Evolutionary conservation across 2,888 invertebrate species (phyloP), one percentile per base, ranked within the genome.

Genomic region (Tenthredo livida): DNA sequence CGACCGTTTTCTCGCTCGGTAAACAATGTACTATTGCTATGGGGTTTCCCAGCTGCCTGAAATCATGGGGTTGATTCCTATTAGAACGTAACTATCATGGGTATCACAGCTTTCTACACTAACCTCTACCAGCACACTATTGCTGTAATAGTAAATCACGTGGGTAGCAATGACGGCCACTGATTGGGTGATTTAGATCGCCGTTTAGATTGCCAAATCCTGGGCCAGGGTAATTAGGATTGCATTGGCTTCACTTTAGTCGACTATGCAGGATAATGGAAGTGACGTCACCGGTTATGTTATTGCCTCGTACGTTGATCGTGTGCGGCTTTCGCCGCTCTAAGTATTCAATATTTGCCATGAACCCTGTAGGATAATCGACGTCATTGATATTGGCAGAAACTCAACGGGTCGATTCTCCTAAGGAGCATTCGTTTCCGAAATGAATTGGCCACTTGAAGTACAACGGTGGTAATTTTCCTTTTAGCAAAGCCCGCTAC

Each of bases 221-320:
- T 73, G 84, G 50, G 61, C 75, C 73, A 86, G 84, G 67, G 85
- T 87, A 87, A 89, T 89, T 88, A 89, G 86, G 86, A 86, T 87
- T 83, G 85, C 86, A 87, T 84, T 84, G 86, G 86, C 85, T 87
- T 77, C 65, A 65, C 65, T 78, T 78, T 72, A 84, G 67, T 61
- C 43, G 40, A 47, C 84, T 58, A 65, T 70, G 47, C 83, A 58
- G 50, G 70, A 83, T 83, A 67, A 67, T 67, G 29, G 50, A 25
- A 37, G 83, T 70, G 17, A 83, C 83, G 83, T 83, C 67, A 70
- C 67, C 37, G 43, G 83, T 83, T 83, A 47, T 58, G 80, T 80
- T 80, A 80, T 80, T 80, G 61, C 80, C 80, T 80, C 43, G 80
- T 58, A 80, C 47, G 50, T 77, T 77, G 29, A 17, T 75, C 75